phyloP scores from a whole-genome alignment of 2,888 invertebrate species.

The Agonopterix subpropinquella region DNA sequence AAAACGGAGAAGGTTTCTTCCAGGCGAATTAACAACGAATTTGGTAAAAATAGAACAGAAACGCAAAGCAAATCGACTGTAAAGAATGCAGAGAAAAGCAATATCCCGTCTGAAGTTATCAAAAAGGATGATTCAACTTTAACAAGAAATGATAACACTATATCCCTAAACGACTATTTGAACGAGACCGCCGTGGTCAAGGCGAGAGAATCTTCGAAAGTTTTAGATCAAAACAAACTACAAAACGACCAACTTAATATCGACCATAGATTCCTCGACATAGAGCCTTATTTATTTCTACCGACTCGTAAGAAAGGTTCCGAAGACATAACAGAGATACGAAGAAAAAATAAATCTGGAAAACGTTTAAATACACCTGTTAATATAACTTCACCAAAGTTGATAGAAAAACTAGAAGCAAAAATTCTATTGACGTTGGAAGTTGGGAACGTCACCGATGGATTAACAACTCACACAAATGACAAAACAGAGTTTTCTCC shows the following conservation, averaged over 20 bases:
- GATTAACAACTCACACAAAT: constrained; percentile 36
- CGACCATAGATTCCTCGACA: constrained; percentile 49
- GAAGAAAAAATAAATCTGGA: constrained; percentile 39
- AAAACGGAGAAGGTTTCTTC: constrained; percentile 55
- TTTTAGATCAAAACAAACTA: constrained; percentile 51
- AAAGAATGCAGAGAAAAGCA: constrained; percentile 23
- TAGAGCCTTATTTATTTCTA: constrained; percentile 31
- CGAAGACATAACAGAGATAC: constrained; percentile 20
- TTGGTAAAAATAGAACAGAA: constrained; percentile 9
- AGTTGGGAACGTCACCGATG: constrained; percentile 18
- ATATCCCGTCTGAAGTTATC: constrained; percentile 10
- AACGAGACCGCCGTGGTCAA: constrained; percentile 45
- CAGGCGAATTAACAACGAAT: constrained; percentile 20
- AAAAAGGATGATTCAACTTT: constrained; percentile 12
- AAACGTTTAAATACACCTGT: constrained; percentile 58
- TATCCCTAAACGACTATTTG: constrained; percentile 33
- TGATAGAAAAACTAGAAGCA: constrained; percentile 11
- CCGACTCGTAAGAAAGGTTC: constrained; percentile 28
- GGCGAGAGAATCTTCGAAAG: constrained; percentile 42
- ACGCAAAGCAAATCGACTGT: constrained; percentile 18
- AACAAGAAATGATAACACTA: constrained; percentile 36
- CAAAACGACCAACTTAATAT: constrained; percentile 46
- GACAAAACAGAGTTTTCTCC: constrained; percentile 56
- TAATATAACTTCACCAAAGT: constrained; percentile 17
- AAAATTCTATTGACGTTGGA: constrained; percentile 9